These are phyloP conservation scores for Cyclophora punctaria DNA, from an alignment of 2,888 invertebrate genomes.

Conservation along the genomic window DNA sequence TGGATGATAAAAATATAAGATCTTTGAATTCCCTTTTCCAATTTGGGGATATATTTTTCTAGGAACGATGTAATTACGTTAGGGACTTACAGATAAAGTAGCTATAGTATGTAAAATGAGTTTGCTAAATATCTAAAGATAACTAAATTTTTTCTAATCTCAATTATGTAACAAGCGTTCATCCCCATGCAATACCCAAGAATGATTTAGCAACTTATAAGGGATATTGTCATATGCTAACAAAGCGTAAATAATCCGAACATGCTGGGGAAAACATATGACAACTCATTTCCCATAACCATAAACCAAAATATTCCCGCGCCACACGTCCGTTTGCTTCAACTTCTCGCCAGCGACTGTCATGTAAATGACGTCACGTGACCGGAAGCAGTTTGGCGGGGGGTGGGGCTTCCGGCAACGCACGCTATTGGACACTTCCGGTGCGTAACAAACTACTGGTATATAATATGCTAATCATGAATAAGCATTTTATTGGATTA, in stretches of 20 bases:
- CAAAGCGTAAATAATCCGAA: conserved; percentile 1
- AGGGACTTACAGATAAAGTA: no score
- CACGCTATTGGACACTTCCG: conserved; percentile 74
- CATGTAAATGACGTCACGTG: conserved; percentile 74
- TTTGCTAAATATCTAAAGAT: no score
- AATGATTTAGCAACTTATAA: no score
- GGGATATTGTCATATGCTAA: not conserved
- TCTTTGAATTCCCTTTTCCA: no score
- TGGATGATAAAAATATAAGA: no score
- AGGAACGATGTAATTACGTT: no score
- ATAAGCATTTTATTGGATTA: conserved; percentile 69
- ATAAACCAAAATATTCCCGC: conserved; percentile 46
- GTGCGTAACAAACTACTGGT: conserved; percentile 59
- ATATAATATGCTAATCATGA: conserved; percentile 71
- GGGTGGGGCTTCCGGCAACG: conserved; percentile 64
- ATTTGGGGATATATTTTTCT: no score
- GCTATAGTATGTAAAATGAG: no score
- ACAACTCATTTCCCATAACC: conserved; percentile 43
- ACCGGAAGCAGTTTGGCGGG: conserved; percentile 68
- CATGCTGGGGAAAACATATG: conserved; percentile 14
- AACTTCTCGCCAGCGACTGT: conserved; percentile 50
- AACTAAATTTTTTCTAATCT: no score
- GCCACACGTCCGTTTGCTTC: conserved; percentile 45
- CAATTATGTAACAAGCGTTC: no score
- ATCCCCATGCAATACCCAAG: no score